These are phyloP conservation scores for Dipodomys spectabilis DNA, from an alignment of 2,113 vertebrate genomes.

Conservation along the genomic window DNA sequence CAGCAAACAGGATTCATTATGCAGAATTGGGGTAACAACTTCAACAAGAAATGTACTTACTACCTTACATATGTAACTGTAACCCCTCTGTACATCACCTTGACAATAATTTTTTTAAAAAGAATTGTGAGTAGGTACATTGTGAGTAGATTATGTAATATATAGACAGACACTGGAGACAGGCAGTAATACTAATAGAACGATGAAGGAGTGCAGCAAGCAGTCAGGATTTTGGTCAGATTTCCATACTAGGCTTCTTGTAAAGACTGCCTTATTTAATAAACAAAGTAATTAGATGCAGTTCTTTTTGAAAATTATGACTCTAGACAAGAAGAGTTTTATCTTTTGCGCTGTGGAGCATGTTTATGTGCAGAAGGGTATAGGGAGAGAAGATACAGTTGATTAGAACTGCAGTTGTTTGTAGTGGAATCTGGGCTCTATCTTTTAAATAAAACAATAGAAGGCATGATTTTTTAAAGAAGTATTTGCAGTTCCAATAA, in stretches of 20 bases:
- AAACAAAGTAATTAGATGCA: background rate
- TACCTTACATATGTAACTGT: too few species aligned
- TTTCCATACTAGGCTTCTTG: background rate
- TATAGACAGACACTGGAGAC: background rate
- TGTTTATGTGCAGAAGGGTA: background rate
- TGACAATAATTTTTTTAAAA: too few species aligned
- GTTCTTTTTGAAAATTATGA: background rate
- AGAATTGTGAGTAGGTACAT: too few species aligned
- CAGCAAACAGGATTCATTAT: background rate
- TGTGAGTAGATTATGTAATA: too few species aligned
- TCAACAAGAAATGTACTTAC: too few species aligned
- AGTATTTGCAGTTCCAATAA: background rate
- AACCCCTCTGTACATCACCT: too few species aligned
- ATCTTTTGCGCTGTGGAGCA: background rate
- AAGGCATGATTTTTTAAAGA: background rate
- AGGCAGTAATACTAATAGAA: background rate
- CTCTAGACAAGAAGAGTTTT: conserved; percentile 12
- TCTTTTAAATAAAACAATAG: background rate
- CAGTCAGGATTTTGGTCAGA: background rate
- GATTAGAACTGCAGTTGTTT: too few species aligned
- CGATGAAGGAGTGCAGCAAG: background rate
- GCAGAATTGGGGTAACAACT: background rate
- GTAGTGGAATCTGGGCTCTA: background rate
- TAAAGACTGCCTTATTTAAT: background rate
- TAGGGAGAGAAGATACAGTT: too few species aligned